Evolutionary conservation across 2,113 vertebrate species (phyloP).

Genomic region (Zapornia atra): DNA sequence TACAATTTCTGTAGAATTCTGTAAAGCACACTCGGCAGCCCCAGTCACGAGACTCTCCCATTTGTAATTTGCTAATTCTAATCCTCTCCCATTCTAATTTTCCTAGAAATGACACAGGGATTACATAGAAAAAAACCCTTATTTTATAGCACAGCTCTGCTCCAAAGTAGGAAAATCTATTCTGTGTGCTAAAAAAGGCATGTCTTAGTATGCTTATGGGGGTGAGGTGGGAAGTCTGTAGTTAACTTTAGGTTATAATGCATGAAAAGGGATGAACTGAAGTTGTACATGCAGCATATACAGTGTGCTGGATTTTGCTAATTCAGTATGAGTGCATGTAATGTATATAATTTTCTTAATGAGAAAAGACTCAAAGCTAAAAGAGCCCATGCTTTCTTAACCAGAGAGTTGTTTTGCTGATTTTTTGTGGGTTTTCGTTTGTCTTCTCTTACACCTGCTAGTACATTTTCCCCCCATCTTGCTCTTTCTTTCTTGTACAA

Average conservation of each 20-base stretch:
- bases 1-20: not conserved
- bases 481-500: not conserved
- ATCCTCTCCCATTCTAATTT: not conserved
- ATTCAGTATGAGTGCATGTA: not conserved
- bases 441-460: not conserved
- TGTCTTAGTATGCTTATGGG: rapidly evolving
- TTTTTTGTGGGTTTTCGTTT: not conserved
- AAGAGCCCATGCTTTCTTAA: not conserved
- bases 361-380: not conserved
- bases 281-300: not conserved
- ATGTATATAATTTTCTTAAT: not conserved
- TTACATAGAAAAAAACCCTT: not conserved
- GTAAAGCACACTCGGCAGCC: not conserved
- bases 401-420: not conserved
- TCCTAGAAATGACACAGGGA: not conserved
- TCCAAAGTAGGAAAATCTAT: not conserved
- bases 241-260: not conserved
- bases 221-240: not conserved
- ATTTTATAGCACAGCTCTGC: not conserved
- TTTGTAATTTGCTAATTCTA: too few species aligned
- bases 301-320: not conserved
- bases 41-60: not conserved
- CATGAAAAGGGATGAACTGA: not conserved
- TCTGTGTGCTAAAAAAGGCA: not conserved
- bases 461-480: not conserved